Base-by-base conservation (phyloP, 2,797 vertebrate genomes). In the Lagocephalus sceleratus region DNA sequence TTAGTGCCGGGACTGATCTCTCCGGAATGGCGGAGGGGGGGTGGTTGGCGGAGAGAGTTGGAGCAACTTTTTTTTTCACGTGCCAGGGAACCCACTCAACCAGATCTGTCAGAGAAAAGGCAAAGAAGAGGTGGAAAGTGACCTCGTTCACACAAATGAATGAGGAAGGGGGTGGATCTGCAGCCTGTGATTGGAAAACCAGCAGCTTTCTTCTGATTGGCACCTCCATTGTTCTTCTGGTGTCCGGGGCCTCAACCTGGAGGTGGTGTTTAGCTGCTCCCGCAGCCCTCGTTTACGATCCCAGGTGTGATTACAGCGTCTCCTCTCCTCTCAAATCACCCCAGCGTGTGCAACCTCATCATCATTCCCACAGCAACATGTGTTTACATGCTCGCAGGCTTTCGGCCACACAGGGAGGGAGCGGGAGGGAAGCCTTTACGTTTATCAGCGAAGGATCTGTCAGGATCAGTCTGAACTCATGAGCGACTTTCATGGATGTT, bases 311-410 rank as follows among this genome's bases (percentile, higher is more conserved):
- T 86, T 82, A 80, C 71, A 81, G 78, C 60, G 65, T 67, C 69
- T 60, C 63, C 47, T 47, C 46, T 50, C 66, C 69, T 60, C 63
- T 45, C 47, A 35, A 42, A n/a, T 26, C 63, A 64, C 22, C 38
- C 45, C 40, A 1, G 29, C 68, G 61, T 63, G 66, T 57, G 50
- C 67, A 67, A 47, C 73, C 66, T 73, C 78, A 22, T 75, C 80
- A 76, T 73, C 71, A 67, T 77, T 81, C 81, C 73, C 66, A 61
- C 73, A 56, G 56, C 73, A 82, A 82, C 84, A 79, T 85, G 84
- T 86, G 84, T 85, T 88, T 82, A 87, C 83, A 83, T 51, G 84
- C 62, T 35, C 73, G 60, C 67, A 42, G 38, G 51, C 59, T 67
- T 7, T 63, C 20, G 49, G 50, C 61, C 59, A 58, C 70, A 63